Conservation (phyloP, 2,113 vertebrate genomes). For the Percopsis transmontana region DNA sequence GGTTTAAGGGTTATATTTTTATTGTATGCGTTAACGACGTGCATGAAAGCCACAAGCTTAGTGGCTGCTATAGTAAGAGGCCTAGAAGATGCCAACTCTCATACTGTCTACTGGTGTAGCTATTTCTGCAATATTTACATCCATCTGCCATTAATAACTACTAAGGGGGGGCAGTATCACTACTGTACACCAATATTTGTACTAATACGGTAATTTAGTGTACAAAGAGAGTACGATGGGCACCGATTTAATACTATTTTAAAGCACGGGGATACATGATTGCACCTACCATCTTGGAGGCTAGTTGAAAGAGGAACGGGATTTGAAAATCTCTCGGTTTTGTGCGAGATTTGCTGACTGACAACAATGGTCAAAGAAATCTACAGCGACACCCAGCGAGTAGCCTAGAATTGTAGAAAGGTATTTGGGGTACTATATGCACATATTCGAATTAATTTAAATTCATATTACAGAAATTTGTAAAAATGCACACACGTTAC, state of each 20-base stretch:
- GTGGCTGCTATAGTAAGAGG: constrained; percentile 1
- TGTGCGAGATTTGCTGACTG: constrained; percentile 60
- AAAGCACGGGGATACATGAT: background rate
- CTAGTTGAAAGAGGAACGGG: constrained; percentile 71
- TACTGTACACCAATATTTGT: rapidly evolving
- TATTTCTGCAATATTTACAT: background rate
- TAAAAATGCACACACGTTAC: too few species aligned
- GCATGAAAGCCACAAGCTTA: background rate
- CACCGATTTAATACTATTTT: constrained; percentile 38
- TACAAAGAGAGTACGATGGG: constrained; percentile 44
- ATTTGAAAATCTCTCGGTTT: constrained; percentile 66
- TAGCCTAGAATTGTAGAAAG: background rate
- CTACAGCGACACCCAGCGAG: constrained; percentile 54
- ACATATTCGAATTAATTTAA: background rate
- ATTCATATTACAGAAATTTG: too few species aligned
- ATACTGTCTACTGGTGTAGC: background rate
- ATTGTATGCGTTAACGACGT: background rate
- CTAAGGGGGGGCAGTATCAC: rapidly evolving
- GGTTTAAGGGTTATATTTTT: background rate
- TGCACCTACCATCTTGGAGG: constrained; percentile 79
- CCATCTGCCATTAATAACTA: background rate
- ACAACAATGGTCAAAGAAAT: constrained; percentile 31
- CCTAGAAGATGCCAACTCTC: constrained; percentile 13
- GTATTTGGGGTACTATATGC: too few species aligned
- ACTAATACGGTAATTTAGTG: background rate